phyloP scores from a whole-genome alignment of 2,113 vertebrate species.

The Eolophus roseicapilla region DNA sequence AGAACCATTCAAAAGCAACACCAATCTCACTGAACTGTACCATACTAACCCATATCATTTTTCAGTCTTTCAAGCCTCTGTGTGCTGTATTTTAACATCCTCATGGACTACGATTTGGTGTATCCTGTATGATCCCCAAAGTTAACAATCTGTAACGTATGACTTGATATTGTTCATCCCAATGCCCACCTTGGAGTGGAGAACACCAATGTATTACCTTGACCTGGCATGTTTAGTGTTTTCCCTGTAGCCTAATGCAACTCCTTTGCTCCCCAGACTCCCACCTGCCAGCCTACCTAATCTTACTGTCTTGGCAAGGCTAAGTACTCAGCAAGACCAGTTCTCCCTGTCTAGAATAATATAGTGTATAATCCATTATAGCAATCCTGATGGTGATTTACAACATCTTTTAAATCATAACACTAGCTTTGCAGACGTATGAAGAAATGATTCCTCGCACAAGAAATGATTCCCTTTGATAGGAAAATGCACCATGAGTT shows the following conservation, averaged over 20 bases:
- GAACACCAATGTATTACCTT: background rate
- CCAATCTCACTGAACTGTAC: background rate
- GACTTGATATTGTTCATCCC: background rate
- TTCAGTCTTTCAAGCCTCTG: background rate
- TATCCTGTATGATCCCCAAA: background rate
- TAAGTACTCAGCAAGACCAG: background rate
- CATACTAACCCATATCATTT: background rate
- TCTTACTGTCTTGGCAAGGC: background rate
- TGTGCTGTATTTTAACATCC: background rate
- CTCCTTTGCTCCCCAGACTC: conserved; percentile 4
- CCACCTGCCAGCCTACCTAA: conserved; percentile 4
- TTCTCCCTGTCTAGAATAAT: background rate
- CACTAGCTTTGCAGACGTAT: background rate
- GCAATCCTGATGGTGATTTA: background rate
- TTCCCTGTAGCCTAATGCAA: background rate
- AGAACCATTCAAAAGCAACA: background rate
- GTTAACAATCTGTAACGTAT: background rate
- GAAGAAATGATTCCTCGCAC: background rate
- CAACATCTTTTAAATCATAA: background rate
- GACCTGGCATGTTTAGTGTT: background rate
- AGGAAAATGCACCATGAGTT: background rate
- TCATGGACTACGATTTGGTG: background rate
- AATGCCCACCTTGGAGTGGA: background rate
- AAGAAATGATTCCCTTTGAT: background rate
- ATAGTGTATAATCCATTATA: background rate